phyloP scores from a whole-genome alignment of 1,140 invertebrate genomes.

The Cyrtorhinus lividipennis region DNA sequence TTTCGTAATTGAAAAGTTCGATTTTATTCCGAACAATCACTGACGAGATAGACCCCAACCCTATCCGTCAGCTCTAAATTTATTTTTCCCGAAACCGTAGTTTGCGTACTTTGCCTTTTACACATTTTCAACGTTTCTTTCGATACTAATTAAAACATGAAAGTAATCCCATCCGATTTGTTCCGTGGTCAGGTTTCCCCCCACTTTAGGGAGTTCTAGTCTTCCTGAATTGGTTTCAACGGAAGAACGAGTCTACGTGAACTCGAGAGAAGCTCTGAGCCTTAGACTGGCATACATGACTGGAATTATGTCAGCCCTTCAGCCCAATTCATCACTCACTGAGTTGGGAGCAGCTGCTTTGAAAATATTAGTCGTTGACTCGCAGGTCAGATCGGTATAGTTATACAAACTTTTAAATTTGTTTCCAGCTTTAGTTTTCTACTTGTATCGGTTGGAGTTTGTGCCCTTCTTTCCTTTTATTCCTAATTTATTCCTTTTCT shows the following conservation, averaged over 20 bases:
- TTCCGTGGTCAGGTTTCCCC: no score
- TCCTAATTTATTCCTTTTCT: no score
- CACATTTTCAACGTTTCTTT: no score
- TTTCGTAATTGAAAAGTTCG: no score
- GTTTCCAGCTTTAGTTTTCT: not conserved
- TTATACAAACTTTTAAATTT: not conserved
- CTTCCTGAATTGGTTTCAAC: slow-evolving; percentile 22
- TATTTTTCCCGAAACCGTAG: no score
- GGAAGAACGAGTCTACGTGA: slow-evolving; percentile 12
- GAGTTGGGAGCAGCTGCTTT: slow-evolving; percentile 19
- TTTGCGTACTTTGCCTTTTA: no score
- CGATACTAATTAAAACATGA: no score
- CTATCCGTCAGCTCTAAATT: no score
- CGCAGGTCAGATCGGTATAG: slow-evolving; percentile 24
- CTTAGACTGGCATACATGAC: slow-evolving; percentile 23
- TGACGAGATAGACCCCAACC: no score
- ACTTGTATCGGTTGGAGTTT: not conserved
- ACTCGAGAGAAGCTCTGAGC: slow-evolving; percentile 13
- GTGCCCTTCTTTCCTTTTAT: not conserved
- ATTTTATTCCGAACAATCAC: no score
- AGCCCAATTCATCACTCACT: slow-evolving; percentile 8
- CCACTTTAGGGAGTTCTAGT: slow-evolving; percentile 18
- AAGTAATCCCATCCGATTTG: no score
- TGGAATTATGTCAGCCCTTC: slow-evolving; percentile 18
- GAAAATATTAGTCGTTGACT: slow-evolving; percentile 23